These are phyloP conservation scores for Corythornis leucogaster DNA, from an alignment of 2,797 vertebrate species.

Conservation along the genomic window DNA sequence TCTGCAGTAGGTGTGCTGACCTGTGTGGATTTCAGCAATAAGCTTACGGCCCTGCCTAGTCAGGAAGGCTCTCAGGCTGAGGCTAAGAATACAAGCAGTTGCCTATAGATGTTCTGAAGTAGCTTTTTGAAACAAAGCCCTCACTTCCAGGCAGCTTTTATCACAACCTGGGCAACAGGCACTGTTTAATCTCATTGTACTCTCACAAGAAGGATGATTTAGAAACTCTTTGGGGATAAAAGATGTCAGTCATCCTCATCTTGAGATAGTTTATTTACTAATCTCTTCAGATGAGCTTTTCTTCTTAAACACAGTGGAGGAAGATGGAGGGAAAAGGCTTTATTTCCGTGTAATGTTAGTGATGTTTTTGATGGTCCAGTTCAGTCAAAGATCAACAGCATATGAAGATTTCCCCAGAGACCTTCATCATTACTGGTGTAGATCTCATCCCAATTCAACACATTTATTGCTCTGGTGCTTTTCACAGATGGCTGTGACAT, in stretches of 20 bases:
- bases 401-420: constrained; percentile 44
- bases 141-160: not conserved
- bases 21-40: not conserved
- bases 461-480: constrained; percentile 31
- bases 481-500: constrained; percentile 47
- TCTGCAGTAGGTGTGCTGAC: not conserved
- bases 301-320: not conserved
- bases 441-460: constrained; percentile 56
- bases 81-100: not conserved
- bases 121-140: not conserved
- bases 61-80: not conserved
- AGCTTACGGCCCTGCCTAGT: not conserved
- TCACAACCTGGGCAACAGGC: not conserved
- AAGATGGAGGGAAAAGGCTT: not conserved
- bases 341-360: constrained; percentile 2
- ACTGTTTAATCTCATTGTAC: not conserved
- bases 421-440: not conserved
- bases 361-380: constrained; percentile 46
- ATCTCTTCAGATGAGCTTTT: not conserved
- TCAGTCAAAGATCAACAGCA: constrained; percentile 42
- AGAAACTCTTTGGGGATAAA: not conserved
- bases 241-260: not conserved
- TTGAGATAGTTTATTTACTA: constrained; percentile 2
- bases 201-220: not conserved
- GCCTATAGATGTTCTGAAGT: not conserved